Evolutionary conservation across 1,140 invertebrate species (phyloP).

Genomic region (Drosophila pallidifrons): DNA sequence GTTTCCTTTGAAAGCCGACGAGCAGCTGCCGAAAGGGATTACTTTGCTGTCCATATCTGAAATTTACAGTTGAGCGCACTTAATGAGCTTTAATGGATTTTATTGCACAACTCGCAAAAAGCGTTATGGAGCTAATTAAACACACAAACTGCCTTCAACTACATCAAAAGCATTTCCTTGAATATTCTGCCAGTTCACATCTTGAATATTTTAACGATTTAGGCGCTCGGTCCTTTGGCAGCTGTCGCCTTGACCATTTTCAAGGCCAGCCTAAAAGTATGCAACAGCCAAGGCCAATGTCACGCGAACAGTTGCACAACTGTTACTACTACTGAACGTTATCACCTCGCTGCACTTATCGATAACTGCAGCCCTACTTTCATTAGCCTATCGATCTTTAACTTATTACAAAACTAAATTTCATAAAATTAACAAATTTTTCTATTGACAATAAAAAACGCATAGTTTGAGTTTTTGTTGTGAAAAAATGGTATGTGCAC

Average conservation of each 20-base stretch:
- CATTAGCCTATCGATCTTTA: background rate
- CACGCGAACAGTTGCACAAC: slow-evolving; percentile 41
- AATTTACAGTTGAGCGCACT: slow-evolving; percentile 59
- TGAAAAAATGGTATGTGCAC: slow-evolving; percentile 6
- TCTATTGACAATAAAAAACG: background rate
- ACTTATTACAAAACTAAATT: background rate
- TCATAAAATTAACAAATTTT: slow-evolving; percentile 1
- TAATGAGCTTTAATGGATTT: slow-evolving; percentile 68
- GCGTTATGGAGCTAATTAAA: slow-evolving; percentile 43
- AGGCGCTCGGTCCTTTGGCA: background rate
- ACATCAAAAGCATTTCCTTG: slow-evolving; percentile 38
- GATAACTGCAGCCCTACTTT: slow-evolving; percentile 13
- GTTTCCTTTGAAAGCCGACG: slow-evolving; percentile 35
- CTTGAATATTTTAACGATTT: slow-evolving; percentile 20
- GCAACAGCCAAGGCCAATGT: slow-evolving; percentile 44
- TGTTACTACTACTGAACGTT: slow-evolving; percentile 25
- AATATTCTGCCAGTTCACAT: slow-evolving; percentile 21
- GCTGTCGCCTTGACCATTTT: slow-evolving; percentile 27
- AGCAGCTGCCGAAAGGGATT: slow-evolving; percentile 38
- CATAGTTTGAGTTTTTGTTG: background rate
- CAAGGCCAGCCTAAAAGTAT: slow-evolving; percentile 53
- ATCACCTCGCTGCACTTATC: slow-evolving; percentile 5
- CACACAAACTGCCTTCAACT: slow-evolving; percentile 9
- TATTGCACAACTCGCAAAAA: slow-evolving; percentile 28
- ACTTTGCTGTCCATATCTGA: slow-evolving; percentile 49